Conservation (phyloP, 2,113 vertebrate genomes). For the Phylloscopus trochiloides region DNA sequence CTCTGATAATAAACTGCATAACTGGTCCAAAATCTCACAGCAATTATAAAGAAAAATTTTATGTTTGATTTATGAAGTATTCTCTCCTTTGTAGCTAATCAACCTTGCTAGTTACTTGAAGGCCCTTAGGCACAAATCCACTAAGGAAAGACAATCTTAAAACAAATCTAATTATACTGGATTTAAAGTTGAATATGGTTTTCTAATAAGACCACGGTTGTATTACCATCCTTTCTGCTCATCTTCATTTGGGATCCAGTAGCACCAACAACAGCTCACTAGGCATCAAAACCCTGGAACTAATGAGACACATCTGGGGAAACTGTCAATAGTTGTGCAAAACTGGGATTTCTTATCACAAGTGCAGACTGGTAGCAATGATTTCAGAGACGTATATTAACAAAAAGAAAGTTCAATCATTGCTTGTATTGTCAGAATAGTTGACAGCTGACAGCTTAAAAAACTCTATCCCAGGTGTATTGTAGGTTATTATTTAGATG, state of each 20-base stretch:
- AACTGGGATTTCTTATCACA: background rate
- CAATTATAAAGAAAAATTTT: background rate
- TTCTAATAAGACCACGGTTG: background rate
- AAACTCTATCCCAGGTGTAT: background rate
- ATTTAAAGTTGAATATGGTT: background rate
- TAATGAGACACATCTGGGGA: background rate
- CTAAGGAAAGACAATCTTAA: background rate
- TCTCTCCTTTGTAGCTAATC: constrained; percentile 10
- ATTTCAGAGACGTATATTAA: background rate
- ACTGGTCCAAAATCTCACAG: background rate
- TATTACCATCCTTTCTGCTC: background rate
- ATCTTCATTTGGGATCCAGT: background rate
- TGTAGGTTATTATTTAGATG: background rate
- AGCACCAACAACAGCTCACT: background rate
- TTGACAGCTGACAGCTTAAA: background rate
- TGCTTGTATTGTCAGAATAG: background rate
- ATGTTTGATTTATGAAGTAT: background rate
- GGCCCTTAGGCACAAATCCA: background rate
- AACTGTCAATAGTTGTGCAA: background rate
- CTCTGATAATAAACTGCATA: background rate
- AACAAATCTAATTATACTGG: background rate
- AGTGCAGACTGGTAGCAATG: background rate
- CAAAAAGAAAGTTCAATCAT: background rate
- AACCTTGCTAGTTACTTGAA: background rate
- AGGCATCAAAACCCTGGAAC: background rate